Conservation (phyloP, 30 jellyfish, hydroid and myxozoan species). For the Cassiopea andromeda region DNA sequence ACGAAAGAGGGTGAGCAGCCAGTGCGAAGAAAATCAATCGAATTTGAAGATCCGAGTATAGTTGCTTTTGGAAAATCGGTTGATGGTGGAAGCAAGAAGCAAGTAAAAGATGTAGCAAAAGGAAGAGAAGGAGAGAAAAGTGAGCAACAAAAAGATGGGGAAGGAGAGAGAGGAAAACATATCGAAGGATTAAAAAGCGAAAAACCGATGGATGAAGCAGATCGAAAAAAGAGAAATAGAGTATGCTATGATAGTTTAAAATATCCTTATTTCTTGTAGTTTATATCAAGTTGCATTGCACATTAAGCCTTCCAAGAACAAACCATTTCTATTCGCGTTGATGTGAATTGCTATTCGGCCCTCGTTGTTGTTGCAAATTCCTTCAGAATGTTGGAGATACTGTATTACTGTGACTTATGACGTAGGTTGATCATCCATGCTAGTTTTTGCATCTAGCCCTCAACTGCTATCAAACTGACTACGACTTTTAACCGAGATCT, state of each 20-base stretch:
- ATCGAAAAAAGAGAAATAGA: slow-evolving; percentile 43
- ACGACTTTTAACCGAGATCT: neutral
- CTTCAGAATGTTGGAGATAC: too few relatives aligned
- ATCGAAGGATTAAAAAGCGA: slow-evolving; percentile 13
- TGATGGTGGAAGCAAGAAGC: slow-evolving; percentile 6
- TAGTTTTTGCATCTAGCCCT: too few relatives aligned
- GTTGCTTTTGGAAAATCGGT: slow-evolving; percentile 62
- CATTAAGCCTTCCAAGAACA: too few relatives aligned
- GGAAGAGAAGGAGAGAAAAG: slow-evolving; percentile 19
- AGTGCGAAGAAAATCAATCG: slow-evolving; percentile 57
- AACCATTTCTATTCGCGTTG: too few relatives aligned
- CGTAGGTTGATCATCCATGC: too few relatives aligned
- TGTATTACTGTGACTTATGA: too few relatives aligned
- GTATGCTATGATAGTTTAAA: neutral
- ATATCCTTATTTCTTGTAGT: neutral
- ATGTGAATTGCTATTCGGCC: too few relatives aligned
- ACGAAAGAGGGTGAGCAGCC: slow-evolving; percentile 45
- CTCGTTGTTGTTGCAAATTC: too few relatives aligned
- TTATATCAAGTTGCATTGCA: neutral
- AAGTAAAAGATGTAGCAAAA: neutral
- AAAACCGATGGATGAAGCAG: slow-evolving; percentile 27
- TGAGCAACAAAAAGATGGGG: slow-evolving; percentile 22
- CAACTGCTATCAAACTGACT: too few relatives aligned
- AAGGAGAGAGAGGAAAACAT: slow-evolving; percentile 32
- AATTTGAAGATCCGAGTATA: slow-evolving; percentile 76